Percentiles rank a stretch among this genome's conserved stretches.
These are phyloP conservation scores for Lophochroa leadbeateri DNA, from an alignment of 2,113 vertebrate genomes.

Conservation along the genomic window DNA sequence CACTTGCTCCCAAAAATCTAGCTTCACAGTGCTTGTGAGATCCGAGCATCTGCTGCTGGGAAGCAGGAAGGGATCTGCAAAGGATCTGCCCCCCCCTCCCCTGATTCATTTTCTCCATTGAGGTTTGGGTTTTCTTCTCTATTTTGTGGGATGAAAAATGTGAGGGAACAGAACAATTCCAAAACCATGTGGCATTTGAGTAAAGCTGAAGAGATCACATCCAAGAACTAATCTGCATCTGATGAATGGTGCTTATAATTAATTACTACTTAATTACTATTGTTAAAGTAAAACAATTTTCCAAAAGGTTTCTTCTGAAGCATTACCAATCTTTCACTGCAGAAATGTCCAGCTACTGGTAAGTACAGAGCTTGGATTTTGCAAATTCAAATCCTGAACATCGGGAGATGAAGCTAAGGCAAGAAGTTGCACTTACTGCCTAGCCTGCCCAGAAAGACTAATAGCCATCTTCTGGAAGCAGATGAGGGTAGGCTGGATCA, in stretches of 20 bases:
- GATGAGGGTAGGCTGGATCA: not conserved
- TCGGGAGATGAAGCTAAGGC: not conserved
- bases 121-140: not conserved
- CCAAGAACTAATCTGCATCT: constrained; percentile 9
- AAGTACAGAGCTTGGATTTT: not conserved
- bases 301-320: constrained; percentile 12
- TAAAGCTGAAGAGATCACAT: not conserved
- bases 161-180: not conserved
- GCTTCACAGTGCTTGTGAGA: not conserved
- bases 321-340: not conserved
- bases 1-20: not conserved
- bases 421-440: not conserved
- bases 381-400: not conserved
- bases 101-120: not conserved
- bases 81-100: not conserved
- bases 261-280: constrained; percentile 1
- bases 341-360: not conserved
- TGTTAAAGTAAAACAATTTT: constrained; percentile 9
- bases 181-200: not conserved
- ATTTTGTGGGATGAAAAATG: not conserved
- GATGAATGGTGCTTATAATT: not conserved
- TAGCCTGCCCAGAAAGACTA: not conserved
- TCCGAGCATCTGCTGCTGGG: not conserved
- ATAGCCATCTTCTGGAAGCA: not conserved
- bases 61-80: not conserved